Evolutionary conservation across 1,140 invertebrate species (phyloP).

Genomic region (Philopotamus ludificatus): DNA sequence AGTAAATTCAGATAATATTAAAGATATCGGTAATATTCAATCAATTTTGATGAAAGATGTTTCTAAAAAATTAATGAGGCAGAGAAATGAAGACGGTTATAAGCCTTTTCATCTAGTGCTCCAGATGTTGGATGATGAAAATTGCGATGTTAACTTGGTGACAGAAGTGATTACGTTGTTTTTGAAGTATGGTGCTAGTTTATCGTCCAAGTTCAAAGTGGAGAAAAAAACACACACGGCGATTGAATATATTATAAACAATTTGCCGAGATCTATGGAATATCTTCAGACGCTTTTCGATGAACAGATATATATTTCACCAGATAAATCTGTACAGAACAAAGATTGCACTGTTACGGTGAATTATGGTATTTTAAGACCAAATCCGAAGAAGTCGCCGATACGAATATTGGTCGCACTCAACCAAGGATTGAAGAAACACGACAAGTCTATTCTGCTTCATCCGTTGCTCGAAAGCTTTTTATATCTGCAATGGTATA

Average conservation of each 20-base stretch:
- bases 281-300: slow-evolving; percentile 56
- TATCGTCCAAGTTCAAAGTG: too few species aligned
- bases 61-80: too few species aligned
- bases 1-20: too few species aligned
- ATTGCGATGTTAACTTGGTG: too few species aligned
- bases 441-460: slow-evolving; percentile 53
- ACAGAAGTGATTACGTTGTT: too few species aligned
- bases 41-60: too few species aligned
- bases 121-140: too few species aligned
- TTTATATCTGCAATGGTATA: slow-evolving; percentile 58
- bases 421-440: slow-evolving; percentile 52
- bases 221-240: slow-evolving; percentile 48
- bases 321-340: slow-evolving; percentile 51
- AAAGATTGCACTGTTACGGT: slow-evolving; percentile 54
- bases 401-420: slow-evolving; percentile 51
- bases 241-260: slow-evolving; percentile 54
- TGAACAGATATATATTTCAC: slow-evolving; percentile 49
- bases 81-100: too few species aligned
- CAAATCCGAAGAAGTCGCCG: slow-evolving; percentile 40
- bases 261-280: slow-evolving; percentile 53
- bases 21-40: too few species aligned
- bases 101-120: too few species aligned
- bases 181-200: too few species aligned
- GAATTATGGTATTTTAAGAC: slow-evolving; percentile 47
- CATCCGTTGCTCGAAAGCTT: slow-evolving; percentile 59